A percentile compares a stretch with the other conserved stretches of the same genome.
Evolutionary conservation across 1,140 invertebrate genomes (phyloP).

Genomic region (Schmidtea mediterranea): DNA sequence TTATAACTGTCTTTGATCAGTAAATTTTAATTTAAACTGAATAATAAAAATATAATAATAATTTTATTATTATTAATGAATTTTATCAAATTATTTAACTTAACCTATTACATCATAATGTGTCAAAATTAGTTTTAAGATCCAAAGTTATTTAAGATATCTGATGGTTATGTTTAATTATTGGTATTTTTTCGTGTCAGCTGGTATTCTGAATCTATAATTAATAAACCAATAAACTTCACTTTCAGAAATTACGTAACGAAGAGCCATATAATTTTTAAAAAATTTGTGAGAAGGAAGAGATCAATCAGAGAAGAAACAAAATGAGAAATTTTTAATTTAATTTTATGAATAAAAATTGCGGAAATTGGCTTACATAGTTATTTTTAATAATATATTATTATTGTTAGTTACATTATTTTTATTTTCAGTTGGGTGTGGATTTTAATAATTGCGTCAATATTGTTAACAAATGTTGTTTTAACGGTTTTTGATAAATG

Average conservation of each 20-base stretch:
- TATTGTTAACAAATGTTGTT: slow-evolving; percentile 14
- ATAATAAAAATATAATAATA: not conserved
- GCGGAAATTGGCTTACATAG: too few species aligned
- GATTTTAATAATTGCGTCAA: slow-evolving; percentile 11
- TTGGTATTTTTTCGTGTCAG: too few species aligned
- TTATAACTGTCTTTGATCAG: not conserved
- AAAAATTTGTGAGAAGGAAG: too few species aligned
- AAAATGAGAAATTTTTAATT: too few species aligned
- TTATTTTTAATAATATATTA: not conserved
- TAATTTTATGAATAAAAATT: too few species aligned
- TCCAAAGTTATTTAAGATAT: too few species aligned
- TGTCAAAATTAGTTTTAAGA: not conserved
- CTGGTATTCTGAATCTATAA: too few species aligned
- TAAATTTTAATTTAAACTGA: not conserved
- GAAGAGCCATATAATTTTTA: too few species aligned
- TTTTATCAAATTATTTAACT: not conserved
- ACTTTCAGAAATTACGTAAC: too few species aligned
- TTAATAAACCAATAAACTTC: too few species aligned
- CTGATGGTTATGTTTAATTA: too few species aligned
- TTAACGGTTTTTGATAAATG: slow-evolving; percentile 13
- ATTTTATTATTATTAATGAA: not conserved
- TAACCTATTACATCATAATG: not conserved
- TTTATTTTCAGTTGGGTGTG: slow-evolving; percentile 9
- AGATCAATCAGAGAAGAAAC: too few species aligned
- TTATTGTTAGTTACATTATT: not conserved